Evolutionary conservation across 1,140 invertebrate genomes (phyloP).

Genomic region (Aphis craccivora): DNA sequence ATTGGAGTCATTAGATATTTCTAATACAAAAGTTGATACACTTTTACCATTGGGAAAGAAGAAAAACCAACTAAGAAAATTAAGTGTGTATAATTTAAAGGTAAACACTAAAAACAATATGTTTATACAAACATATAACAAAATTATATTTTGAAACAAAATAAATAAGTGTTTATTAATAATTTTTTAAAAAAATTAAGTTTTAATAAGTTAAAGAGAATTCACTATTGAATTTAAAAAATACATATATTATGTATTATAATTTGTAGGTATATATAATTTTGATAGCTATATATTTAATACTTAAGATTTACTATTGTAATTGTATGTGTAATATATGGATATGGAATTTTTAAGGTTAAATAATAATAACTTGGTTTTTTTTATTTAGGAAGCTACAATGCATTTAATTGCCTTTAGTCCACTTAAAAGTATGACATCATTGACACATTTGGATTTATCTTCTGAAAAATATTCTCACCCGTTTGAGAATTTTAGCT

Average conservation of each 20-base stretch:
- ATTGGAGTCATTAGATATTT: slow-evolving; percentile 76
- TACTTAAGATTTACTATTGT: neutral
- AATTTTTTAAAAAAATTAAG: neutral
- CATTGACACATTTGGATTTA: slow-evolving; percentile 73
- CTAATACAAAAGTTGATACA: slow-evolving; percentile 74
- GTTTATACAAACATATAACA: too few species aligned
- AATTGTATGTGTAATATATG: neutral
- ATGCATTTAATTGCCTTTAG: slow-evolving; percentile 51
- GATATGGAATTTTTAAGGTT: neutral
- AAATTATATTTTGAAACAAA: neutral
- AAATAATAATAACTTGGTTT: neutral
- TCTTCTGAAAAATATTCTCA: slow-evolving; percentile 70
- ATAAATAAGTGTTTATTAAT: neutral
- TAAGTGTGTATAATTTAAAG: slow-evolving; percentile 74
- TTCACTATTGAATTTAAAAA: neutral
- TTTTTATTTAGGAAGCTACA: slow-evolving; percentile 43
- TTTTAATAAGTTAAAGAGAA: neutral
- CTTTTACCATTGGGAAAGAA: slow-evolving; percentile 72
- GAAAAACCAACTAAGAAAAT: slow-evolving; percentile 70
- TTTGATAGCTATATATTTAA: neutral
- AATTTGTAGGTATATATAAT: neutral
- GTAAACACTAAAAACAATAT: slow-evolving; percentile 62
- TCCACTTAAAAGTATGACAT: slow-evolving; percentile 64
- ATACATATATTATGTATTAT: neutral
- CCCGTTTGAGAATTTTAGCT: slow-evolving; percentile 65